A percentile compares a stretch with the other conserved stretches of the same genome.
These are phyloP conservation scores for Archegozetes longisetosus DNA, from an alignment of 1,140 invertebrate genomes.

Conservation along the genomic window DNA sequence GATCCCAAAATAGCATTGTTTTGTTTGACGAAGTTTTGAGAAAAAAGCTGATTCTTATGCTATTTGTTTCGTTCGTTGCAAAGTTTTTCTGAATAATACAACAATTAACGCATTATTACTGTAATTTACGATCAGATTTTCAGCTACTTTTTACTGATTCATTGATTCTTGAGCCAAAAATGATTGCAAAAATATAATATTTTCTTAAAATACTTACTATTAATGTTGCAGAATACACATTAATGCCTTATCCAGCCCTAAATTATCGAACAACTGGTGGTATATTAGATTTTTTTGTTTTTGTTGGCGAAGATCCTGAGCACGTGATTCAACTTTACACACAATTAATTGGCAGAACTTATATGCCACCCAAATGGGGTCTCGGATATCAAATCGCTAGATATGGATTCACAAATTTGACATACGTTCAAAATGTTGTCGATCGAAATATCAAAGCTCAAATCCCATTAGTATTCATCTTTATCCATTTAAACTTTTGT, in stretches of 20 bases:
- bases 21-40: too few relatives aligned
- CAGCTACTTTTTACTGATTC: too few relatives aligned
- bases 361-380: constrained; percentile 33
- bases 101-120: too few relatives aligned
- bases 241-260: constrained; percentile 50
- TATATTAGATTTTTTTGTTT: too few relatives aligned
- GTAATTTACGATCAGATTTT: too few relatives aligned
- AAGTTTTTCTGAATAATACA: too few relatives aligned
- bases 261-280: constrained; percentile 58
- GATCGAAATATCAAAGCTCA: neutral
- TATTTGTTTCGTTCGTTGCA: too few relatives aligned
- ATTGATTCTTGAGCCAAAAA: too few relatives aligned
- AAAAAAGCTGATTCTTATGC: too few relatives aligned
- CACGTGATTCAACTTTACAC: constrained; percentile 35
- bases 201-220: neutral
- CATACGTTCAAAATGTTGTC: neutral
- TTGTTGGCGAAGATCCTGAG: constrained; percentile 39
- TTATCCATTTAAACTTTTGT: too few relatives aligned
- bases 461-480: neutral
- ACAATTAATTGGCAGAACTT: constrained; percentile 24
- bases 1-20: too few relatives aligned
- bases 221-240: neutral
- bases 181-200: constrained; percentile 29
- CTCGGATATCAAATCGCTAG: constrained; percentile 37
- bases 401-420: constrained; percentile 43